Evolutionary conservation across 2,113 vertebrate species (phyloP), one percentile per base, ranked within the genome.

Genomic region (Zosterops pallidus): DNA sequence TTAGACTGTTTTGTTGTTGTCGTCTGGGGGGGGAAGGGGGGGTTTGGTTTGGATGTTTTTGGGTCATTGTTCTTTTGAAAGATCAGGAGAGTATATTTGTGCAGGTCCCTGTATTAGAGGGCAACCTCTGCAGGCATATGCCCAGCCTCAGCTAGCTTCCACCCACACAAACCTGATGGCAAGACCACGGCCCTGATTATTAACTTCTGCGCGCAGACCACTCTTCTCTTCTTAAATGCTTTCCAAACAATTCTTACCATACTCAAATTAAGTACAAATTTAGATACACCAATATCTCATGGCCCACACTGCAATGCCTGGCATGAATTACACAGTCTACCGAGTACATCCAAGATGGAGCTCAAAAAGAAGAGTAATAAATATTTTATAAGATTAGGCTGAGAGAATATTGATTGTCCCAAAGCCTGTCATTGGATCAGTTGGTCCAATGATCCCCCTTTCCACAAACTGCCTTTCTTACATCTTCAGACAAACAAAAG

Each of bases 91-190:
- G 21, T 4, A 20, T 5, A 41, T 8, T 41, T 64, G 33, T 1
- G 14, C 47, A 49, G 22, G 8, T 19, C 12, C 8, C 14, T 21
- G 3, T 28, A 16, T 4, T 5, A 47, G 37, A 62, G 6, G 23
- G 31, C 37, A 79, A 55, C 5, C 12, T 21, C 37, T 21, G 31
- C 31, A 77, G n/a, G 41, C 21, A 22, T 4, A 52, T 11, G 9
- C 11, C 50, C 31, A 37, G 7, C 11, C 23, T 55, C 33, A 57
- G 69, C 18, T 22, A 72, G 0, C 0, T 6, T 55, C 7, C 22
- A 29, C 6, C 16, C 44, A 52, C 52, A 59, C 21, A 79, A 37
- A 44, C 20, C 18, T 52, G 18, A n/a, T 4, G 10, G 29, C 26
- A 41, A 81, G 39, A 39, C 17, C 16, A 39, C 22, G 16, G n/a